Base-by-base conservation (phyloP, 2,797 vertebrate genomes). In the Sebastes iracundus region DNA sequence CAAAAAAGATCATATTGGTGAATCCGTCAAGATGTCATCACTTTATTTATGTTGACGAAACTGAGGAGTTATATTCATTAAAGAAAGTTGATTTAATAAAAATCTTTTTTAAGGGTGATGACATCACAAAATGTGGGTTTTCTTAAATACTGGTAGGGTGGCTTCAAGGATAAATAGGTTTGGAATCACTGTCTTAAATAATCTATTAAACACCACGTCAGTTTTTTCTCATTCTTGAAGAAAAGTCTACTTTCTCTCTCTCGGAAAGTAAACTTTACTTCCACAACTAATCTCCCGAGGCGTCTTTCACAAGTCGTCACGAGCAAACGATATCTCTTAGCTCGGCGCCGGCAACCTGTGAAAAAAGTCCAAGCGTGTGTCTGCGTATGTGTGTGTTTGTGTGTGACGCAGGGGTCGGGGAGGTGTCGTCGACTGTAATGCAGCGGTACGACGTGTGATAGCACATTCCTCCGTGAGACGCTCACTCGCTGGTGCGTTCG, bases 181-280 rank as follows among this genome's bases (percentile, higher is more conserved):
- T 18, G 6, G 16, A 46, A 46, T 16, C 42, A 46, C 3, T 4
- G 16, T 46, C 10, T 62, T 20, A 23, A 28, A 22, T 27, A 18
- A 7, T 66, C 7, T 49, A 25, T 72, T 56, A 65, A 35, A 52
- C 25, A 27, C 23, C n/a, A 30, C 46, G 22, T 20, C 7, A 18
- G 2, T 0, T 3, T 4, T 4, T 33, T 30, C 55, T 79, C 13
- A 52, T 62, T 71, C 49, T 61, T 38, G 7, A 33, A 27, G 42
- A 62, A 83, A 86, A 74, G 53, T 74, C 12, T 18, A 7, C n/a
- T 23, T 35, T 62, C 4, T 60, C 16, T 65, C 42, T n/a, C 52
- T 23, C 35, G n/a, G 61, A 88, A 93, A 94, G 86, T 89, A 85
- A 94, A 93, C 90, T 91, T 91, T 77, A 28, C 62, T 83, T 83